Base-by-base conservation (phyloP, 2,113 vertebrate species). In the Micromys minutus region DNA sequence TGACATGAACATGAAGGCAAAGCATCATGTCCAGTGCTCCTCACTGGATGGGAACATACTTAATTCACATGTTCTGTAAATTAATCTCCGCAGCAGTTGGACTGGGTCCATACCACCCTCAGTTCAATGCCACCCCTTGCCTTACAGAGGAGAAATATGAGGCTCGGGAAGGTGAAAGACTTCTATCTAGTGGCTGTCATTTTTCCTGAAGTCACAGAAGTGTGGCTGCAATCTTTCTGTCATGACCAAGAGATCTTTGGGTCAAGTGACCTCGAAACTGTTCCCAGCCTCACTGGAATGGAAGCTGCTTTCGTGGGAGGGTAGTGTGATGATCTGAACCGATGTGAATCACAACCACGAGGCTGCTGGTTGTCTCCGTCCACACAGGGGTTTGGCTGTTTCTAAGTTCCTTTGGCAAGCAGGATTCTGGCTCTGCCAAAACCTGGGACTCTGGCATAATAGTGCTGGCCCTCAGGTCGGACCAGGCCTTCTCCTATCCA, bases 311-410 rank as follows among this genome's bases (percentile, higher is more conserved):
- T 94, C 94, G 77, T 55, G 17, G 77, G 80, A 76, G 1, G 65
- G 71, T 92, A 57, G 80, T 57, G 16, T 69, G 95, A 96, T 47
- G 96, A 88, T 86, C 90, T 15, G 88, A 92, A 76, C 91, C 9
- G 65, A 45, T 81, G 72, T 96, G 96, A 97, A 96, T 97, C 97
- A 97, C 94, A 97, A 77, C 90, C 97, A 97, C 80, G 96, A 96
- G 97, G 96, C 7, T 87, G 92, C n/a, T 95, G 92, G 94, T 95
- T 96, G 94, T 95, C 92, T 96, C 80, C 55, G 42, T 91, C 91
- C 0, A 0, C 72, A 52, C 69, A 67, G 94, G 92, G 94, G n/a
- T 95, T 96, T 97, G 96, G 95, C 97, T 79, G 81, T 26, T 89
- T 91, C 88, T 67, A 36, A 36, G 76, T 13, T 67, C 45, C 92